phyloP scores from a whole-genome alignment of 2,113 vertebrate genomes.

The Puma concolor region DNA sequence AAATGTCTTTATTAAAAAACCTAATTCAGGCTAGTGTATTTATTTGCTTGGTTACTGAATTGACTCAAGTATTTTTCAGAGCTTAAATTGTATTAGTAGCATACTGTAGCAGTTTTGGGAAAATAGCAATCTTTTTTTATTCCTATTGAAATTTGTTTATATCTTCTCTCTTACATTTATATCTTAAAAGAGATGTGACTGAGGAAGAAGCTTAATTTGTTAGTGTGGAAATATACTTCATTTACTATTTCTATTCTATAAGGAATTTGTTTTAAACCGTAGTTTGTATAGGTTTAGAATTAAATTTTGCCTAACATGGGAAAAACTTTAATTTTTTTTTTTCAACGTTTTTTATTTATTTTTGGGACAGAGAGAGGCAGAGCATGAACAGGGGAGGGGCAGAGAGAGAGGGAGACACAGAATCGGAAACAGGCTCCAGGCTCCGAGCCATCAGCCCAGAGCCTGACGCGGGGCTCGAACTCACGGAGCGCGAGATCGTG shows the following conservation, averaged over 20 bases:
- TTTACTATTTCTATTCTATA: neutral
- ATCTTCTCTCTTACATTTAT: neutral
- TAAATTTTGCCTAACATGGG: neutral
- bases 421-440: too few species aligned
- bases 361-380: too few species aligned
- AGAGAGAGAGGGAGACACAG: too few species aligned
- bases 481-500: too few species aligned
- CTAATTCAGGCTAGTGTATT: neutral
- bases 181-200: constrained; percentile 10
- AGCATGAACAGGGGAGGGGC: too few species aligned
- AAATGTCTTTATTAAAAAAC: neutral
- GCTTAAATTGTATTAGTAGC: neutral
- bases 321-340: neutral
- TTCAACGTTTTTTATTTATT: too few species aligned
- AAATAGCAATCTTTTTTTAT: neutral
- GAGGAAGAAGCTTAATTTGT: neutral
- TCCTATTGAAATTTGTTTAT: neutral
- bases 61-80: neutral
- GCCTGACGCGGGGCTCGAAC: too few species aligned
- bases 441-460: too few species aligned
- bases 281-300: neutral
- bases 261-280: neutral
- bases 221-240: neutral
- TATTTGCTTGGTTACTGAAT: neutral
- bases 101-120: neutral